Percentiles rank a stretch among this genome's conserved stretches.
Conservation (phyloP, 2,888 invertebrate genomes). For the Leptinotarsa juncta region DNA sequence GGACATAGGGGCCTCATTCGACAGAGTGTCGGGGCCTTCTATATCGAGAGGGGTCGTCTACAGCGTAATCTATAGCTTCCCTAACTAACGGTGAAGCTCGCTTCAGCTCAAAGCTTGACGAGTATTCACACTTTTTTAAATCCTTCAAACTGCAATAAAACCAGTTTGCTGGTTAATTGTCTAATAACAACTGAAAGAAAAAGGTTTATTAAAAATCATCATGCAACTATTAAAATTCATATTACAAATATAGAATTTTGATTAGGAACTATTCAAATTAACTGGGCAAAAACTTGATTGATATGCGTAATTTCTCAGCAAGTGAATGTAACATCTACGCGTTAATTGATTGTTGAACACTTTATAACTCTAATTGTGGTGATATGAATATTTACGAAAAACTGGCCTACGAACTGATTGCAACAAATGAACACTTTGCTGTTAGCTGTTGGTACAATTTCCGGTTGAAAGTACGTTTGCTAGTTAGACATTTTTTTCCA, state of each 20-base stretch:
- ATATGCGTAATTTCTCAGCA: background rate
- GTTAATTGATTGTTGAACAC: constrained; percentile 1
- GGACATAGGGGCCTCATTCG: too few species aligned
- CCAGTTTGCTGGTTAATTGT: too few species aligned
- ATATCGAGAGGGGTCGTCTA: too few species aligned
- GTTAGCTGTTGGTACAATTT: constrained; percentile 32
- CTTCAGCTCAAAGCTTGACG: too few species aligned
- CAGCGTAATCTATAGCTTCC: too few species aligned
- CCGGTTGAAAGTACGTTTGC: constrained; percentile 31
- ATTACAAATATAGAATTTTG: constrained; percentile 6
- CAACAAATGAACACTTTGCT: constrained; percentile 3
- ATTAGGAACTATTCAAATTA: background rate
- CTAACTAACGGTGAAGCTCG: too few species aligned
- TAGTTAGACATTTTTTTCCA: background rate
- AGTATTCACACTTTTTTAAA: too few species aligned
- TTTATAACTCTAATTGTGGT: constrained; percentile 3
- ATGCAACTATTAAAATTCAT: background rate
- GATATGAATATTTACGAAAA: background rate
- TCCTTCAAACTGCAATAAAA: too few species aligned
- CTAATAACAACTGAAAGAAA: too few species aligned
- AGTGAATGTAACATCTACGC: constrained; percentile 1
- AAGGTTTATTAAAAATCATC: too few species aligned
- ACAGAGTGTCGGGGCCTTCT: too few species aligned
- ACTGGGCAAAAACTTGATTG: background rate
- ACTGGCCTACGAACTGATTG: background rate